Evolutionary conservation across 2,113 vertebrate species (phyloP).

Genomic region (Thalassoma bifasciatum): DNA sequence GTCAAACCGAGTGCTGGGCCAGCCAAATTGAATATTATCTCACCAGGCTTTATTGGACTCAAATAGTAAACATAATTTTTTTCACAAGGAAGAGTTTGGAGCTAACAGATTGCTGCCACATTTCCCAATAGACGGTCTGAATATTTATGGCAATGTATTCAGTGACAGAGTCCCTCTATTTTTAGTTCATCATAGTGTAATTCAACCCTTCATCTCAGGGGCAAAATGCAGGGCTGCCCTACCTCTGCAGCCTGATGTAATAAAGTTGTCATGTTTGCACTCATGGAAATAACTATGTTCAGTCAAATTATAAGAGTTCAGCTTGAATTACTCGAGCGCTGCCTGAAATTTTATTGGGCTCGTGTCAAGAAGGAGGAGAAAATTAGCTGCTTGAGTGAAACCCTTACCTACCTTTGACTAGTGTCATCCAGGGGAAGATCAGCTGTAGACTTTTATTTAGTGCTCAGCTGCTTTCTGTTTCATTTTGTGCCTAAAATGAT

Average conservation of each 20-base stretch:
- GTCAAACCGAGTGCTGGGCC: conserved; percentile 38
- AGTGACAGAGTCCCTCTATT: conserved; percentile 61
- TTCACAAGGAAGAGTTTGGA: conserved; percentile 1
- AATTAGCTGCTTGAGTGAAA: conserved; percentile 44
- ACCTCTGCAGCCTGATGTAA: conserved; percentile 55
- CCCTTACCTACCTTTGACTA: conserved; percentile 25
- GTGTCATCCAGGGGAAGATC: conserved; percentile 31
- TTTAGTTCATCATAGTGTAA: conserved; percentile 72
- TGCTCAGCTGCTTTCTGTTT: conserved; percentile 16
- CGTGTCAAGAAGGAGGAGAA: conserved; percentile 47
- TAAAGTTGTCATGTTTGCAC: conserved; percentile 55
- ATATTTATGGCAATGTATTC: conserved; percentile 63
- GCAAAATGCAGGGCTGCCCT: conserved; percentile 53
- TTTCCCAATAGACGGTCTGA: conserved; percentile 49
- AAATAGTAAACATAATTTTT: conserved; percentile 34
- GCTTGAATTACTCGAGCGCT: conserved; percentile 41
- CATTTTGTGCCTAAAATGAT: conserved; percentile 22
- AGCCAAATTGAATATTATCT: conserved; percentile 13
- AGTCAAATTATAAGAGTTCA: conserved; percentile 57
- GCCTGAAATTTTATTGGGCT: conserved; percentile 42
- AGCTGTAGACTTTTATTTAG: conserved; percentile 17
- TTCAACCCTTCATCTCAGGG: conserved; percentile 57
- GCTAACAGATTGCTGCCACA: conserved; percentile 9
- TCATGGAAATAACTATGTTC: conserved; percentile 65
- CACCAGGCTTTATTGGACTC: conserved; percentile 5